Percentiles rank a stretch among this genome's conserved stretches.
Evolutionary conservation across 2,888 invertebrate genomes (phyloP).

Genomic region (Drosophila glabriapex): DNA sequence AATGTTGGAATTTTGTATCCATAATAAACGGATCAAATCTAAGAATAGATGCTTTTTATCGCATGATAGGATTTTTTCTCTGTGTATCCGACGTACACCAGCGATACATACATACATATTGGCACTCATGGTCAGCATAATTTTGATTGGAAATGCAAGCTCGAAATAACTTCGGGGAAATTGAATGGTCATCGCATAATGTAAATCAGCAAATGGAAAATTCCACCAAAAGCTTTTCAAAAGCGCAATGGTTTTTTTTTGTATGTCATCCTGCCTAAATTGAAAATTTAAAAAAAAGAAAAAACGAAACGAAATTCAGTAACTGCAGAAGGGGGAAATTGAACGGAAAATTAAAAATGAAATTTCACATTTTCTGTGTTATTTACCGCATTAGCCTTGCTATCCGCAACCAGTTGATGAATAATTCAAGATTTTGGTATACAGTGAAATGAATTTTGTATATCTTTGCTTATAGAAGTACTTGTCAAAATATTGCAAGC

Average conservation of each 20-base stretch:
- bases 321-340: not conserved
- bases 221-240: slow-evolving; percentile 7
- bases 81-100: not conserved
- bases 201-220: slow-evolving; percentile 32
- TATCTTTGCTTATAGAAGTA: not conserved
- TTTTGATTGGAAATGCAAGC: slow-evolving; percentile 8
- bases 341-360: not conserved
- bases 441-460: no score
- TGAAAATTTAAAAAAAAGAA: not conserved
- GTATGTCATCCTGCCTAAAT: not conserved
- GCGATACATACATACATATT: not conserved
- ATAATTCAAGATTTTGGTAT: not conserved
- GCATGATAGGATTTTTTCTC: not conserved
- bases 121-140: not conserved
- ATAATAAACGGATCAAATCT: not conserved
- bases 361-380: not conserved
- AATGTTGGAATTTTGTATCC: not conserved
- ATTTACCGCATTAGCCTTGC: not conserved
- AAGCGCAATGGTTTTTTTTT: not conserved
- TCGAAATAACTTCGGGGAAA: slow-evolving; percentile 21
- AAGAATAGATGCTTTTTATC: not conserved
- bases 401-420: not conserved
- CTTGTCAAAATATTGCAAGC: not conserved
- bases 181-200: slow-evolving; percentile 27
- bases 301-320: no score